phyloP scores from a whole-genome alignment of 2,888 invertebrate genomes.

The Pristionchus japonicus region DNA sequence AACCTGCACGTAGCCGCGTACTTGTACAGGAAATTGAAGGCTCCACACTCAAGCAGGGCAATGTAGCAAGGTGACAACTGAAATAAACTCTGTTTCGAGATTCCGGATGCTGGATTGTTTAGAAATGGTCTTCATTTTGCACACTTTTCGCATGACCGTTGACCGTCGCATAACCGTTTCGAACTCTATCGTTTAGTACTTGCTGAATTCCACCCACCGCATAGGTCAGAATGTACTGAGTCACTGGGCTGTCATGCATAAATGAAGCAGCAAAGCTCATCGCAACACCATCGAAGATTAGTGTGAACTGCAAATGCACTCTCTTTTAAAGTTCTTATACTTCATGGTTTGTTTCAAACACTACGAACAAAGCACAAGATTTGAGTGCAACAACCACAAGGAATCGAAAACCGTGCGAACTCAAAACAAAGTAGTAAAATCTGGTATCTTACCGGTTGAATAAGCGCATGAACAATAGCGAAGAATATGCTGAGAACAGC shows the following conservation, averaged over 20 bases:
- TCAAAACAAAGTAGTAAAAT: too few species aligned
- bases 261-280: not conserved
- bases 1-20: conserved; percentile 36
- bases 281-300: not conserved
- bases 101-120: too few species aligned
- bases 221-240: not conserved
- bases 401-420: too few species aligned
- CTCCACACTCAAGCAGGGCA: not conserved
- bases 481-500: not conserved
- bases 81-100: not conserved
- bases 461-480: not conserved
- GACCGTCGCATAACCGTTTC: too few species aligned
- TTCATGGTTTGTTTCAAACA: not conserved
- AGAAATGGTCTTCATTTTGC: too few species aligned
- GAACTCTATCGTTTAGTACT: too few species aligned
- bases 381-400: too few species aligned
- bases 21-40: conserved; percentile 42
- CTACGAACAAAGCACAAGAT: too few species aligned
- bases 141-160: too few species aligned
- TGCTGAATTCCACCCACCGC: not conserved
- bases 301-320: not conserved
- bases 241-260: not conserved
- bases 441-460: not conserved
- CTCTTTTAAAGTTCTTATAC: not conserved
- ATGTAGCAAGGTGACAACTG: conserved; percentile 29